Percentiles rank a stretch among this genome's conserved stretches.
Conservation (phyloP, 1,140 invertebrate genomes). For the Drosophila insularis region DNA sequence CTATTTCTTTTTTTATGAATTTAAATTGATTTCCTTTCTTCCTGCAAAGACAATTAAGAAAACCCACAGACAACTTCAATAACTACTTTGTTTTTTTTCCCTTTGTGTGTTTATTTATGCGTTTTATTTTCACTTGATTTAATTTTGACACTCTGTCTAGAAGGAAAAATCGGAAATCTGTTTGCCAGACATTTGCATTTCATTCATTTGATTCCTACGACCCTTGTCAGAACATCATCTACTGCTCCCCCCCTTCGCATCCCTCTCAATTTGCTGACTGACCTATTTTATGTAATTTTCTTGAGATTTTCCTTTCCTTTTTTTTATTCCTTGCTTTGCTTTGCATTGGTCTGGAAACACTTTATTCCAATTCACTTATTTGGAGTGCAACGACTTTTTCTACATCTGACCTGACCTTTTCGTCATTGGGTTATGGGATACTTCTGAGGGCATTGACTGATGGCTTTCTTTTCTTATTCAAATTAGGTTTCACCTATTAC, state of each 20-base stretch:
- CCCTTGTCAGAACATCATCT: not conserved
- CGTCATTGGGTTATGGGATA: constrained; percentile 31
- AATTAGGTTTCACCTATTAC: constrained; percentile 43
- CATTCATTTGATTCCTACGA: constrained; percentile 12
- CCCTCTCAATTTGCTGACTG: constrained; percentile 59
- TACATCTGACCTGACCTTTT: constrained; percentile 31
- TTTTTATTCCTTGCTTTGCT: constrained; percentile 9
- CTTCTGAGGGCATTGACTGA: constrained; percentile 44
- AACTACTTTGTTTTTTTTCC: constrained; percentile 6
- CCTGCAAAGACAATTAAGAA: constrained; percentile 51
- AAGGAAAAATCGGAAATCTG: constrained; percentile 31
- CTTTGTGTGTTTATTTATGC: constrained; percentile 71
- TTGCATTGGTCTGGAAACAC: constrained; percentile 66
- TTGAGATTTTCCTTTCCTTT: constrained; percentile 39
- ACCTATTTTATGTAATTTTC: constrained; percentile 72
- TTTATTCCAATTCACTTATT: constrained; percentile 67
- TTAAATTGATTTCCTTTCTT: constrained; percentile 15
- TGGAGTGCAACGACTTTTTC: constrained; percentile 47
- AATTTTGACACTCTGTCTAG: constrained; percentile 53
- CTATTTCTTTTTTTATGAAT: constrained; percentile 30
- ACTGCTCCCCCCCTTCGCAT: not conserved
- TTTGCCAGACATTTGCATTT: constrained; percentile 69
- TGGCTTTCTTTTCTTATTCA: constrained; percentile 24
- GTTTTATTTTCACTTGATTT: constrained; percentile 74
- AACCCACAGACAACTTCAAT: constrained; percentile 47